phyloP scores from a whole-genome alignment of 2,888 invertebrate genomes.

The Eulithis testata region DNA sequence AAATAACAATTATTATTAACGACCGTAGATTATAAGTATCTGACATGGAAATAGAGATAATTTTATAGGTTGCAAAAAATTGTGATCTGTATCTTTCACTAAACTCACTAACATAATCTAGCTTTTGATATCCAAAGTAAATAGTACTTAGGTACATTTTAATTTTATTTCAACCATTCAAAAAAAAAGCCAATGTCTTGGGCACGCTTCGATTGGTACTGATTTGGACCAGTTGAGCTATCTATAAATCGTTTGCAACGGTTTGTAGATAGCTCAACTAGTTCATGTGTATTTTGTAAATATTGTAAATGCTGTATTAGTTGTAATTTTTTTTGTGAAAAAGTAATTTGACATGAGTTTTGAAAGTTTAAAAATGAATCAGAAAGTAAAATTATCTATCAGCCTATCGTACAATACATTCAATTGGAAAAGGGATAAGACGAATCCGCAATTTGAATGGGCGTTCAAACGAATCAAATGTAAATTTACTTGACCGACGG shows the following conservation, averaged over 20 bases:
- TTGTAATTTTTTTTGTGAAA: no score
- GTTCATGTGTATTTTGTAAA: no score
- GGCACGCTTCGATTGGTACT: no score
- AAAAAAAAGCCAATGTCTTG: no score
- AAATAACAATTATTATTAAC: constrained; percentile 9
- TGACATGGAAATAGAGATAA: background rate
- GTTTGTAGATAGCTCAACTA: no score
- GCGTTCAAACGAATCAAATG: constrained; percentile 48
- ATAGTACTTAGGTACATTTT: no score
- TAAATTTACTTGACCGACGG: constrained; percentile 59
- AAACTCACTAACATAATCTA: no score
- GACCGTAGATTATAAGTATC: background rate
- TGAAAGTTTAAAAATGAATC: background rate
- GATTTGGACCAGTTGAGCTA: background rate
- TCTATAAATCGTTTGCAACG: background rate
- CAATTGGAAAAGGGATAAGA: constrained; percentile 33
- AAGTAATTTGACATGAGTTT: no score
- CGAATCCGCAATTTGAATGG: constrained; percentile 26
- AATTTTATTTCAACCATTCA: no score
- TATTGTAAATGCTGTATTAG: no score
- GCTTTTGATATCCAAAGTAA: no score
- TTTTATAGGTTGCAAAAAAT: background rate
- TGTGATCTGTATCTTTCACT: no score
- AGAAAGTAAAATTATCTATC: constrained; percentile 4
- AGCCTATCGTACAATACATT: constrained; percentile 19